A percentile compares a stretch with the other conserved stretches of the same genome.
phyloP scores from a whole-genome alignment of 2,113 vertebrate genomes.

The Hippocampus mohnikei region DNA sequence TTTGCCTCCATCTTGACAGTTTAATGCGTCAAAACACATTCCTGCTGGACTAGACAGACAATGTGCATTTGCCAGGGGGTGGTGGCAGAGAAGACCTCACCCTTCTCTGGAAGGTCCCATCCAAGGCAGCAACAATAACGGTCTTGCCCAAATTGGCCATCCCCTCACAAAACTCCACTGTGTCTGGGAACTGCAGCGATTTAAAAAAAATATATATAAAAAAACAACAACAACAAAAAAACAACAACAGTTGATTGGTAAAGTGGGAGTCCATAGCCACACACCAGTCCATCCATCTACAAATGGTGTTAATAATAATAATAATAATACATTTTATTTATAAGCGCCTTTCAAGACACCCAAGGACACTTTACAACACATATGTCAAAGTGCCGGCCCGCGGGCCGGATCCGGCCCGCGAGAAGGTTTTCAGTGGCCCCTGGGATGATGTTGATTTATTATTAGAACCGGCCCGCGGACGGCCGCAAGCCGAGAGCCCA shows the following conservation, averaged over 20 bases:
- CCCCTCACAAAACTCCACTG: slow-evolving; percentile 85
- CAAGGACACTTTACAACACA: no score
- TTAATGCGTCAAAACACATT: slow-evolving; percentile 3
- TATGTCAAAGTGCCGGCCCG: no score
- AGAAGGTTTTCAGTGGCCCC: no score
- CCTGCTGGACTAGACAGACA: slow-evolving; percentile 7
- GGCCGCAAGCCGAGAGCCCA: no score
- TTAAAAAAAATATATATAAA: no score
- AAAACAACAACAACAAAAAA: not conserved
- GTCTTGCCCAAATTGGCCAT: slow-evolving; percentile 96
- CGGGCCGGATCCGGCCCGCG: no score
- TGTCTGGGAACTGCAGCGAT: slow-evolving; percentile 84
- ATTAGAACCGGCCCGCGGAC: no score
- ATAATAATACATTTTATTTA: no score
- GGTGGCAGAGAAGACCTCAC: slow-evolving; percentile 51
- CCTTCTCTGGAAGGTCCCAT: slow-evolving; percentile 97
- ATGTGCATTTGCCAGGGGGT: not conserved
- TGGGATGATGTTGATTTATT: no score
- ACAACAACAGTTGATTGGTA: not conserved
- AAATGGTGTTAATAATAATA: no score
- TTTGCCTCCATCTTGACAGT: slow-evolving; percentile 6
- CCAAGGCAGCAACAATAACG: slow-evolving; percentile 89
- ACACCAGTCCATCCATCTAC: not conserved
- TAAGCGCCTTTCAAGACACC: no score
- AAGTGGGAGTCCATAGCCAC: not conserved